Conservation (phyloP, 2,797 vertebrate genomes). For the Stomatorhinus walkeri region DNA sequence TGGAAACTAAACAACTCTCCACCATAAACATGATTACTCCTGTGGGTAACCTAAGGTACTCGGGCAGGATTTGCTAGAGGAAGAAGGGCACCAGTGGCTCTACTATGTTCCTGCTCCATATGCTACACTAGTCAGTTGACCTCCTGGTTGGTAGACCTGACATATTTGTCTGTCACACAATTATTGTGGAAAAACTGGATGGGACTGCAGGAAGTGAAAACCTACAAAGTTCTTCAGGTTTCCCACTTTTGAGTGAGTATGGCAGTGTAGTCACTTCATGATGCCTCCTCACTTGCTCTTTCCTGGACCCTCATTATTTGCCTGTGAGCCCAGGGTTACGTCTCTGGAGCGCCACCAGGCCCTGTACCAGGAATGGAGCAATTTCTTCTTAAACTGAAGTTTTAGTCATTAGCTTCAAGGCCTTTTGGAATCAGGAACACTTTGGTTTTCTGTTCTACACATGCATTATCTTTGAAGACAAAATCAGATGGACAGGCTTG, state of each 20-base stretch:
- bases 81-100: not conserved
- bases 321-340: not conserved
- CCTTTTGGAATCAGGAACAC: not conserved
- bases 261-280: not conserved
- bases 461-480: not conserved
- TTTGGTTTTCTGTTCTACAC: slow-evolving; percentile 8
- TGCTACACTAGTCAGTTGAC: not conserved
- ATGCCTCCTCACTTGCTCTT: not conserved
- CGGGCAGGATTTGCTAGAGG: not conserved
- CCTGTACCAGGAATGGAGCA: not conserved
- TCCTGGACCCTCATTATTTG: not conserved
- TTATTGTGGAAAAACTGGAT: not conserved
- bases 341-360: not conserved
- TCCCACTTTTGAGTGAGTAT: not conserved
- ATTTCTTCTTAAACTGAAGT: not conserved
- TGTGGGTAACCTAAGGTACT: not conserved
- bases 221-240: not conserved
- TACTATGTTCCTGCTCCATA: not conserved
- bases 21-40: not conserved
- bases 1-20: not conserved
- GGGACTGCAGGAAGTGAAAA: not conserved
- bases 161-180: not conserved
- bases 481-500: not conserved
- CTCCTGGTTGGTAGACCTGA: not conserved
- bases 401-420: not conserved